Percentiles rank a stretch among this genome's conserved stretches.
These are phyloP conservation scores for Upupa epops DNA, from an alignment of 2,113 vertebrate species.

Conservation along the genomic window DNA sequence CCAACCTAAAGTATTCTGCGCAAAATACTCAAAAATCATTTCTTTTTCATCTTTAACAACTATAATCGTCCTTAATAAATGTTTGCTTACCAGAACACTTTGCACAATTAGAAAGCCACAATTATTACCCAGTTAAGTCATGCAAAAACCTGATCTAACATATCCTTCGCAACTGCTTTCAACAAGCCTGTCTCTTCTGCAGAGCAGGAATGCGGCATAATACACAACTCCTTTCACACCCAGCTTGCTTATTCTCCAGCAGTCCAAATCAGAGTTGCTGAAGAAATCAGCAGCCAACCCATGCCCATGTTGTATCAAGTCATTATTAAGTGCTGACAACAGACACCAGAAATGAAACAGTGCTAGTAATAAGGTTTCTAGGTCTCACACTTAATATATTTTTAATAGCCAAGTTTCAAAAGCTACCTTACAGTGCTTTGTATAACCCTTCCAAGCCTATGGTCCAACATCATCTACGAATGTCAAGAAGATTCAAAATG, in stretches of 20 bases:
- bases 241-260: background rate
- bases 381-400: no score
- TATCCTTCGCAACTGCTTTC: background rate
- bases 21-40: rapidly evolving
- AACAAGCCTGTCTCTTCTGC: background rate
- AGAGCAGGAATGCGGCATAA: background rate
- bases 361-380: background rate
- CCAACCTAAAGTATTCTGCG: background rate
- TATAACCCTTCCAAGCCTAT: background rate
- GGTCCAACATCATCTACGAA: background rate
- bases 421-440: background rate
- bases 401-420: background rate
- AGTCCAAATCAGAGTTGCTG: background rate
- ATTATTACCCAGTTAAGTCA: background rate
- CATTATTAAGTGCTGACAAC: background rate
- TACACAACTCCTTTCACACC: background rate
- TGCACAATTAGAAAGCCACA: background rate
- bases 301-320: background rate
- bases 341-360: background rate
- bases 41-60: background rate
- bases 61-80: background rate
- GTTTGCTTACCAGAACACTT: rapidly evolving
- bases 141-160: background rate
- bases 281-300: background rate
- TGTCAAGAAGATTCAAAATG: background rate